Base-by-base conservation (phyloP, 2,797 vertebrate genomes). In the Podarcis siculus region DNA sequence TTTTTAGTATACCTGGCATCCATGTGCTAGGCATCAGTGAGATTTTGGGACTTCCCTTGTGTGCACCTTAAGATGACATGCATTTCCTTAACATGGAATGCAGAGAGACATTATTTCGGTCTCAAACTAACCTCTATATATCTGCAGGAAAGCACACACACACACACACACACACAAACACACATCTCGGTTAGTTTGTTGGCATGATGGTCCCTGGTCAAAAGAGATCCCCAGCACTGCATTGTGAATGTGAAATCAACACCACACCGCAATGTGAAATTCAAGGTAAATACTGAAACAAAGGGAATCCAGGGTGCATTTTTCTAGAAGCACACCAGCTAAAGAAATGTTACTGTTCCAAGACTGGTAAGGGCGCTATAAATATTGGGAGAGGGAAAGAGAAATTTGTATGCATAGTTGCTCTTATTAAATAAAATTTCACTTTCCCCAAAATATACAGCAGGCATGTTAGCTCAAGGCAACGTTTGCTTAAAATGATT, bases 401-500 rank as follows among this genome's bases (percentile, higher is more conserved):
- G 25, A 92, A 15, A 88, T 94, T 76, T 82, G 85, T 23, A 93
- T 91, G 82, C 86, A n/a, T 0, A 0, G 13, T 3, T 0, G n/a
- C 66, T 39, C 69, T 85, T 83, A 92, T 93, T 90, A 89, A 93
- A 92, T 88, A 92, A 90, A 93, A 92, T 80, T 82, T 90, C 86
- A 9, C 79, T 87, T 61, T 87, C 81, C 69, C 79, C 71, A 81
- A 92, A 92, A 89, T 0, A 35, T 30, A 86, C 80, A 85, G 64
- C 35, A 21, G 89, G 83, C 86, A 86, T 61, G 76, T 85, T 83
- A 81, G 87, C 89, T 93, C 82, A 89, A 86, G 82, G 72, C 88
- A 79, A 92, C 79, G 88, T 90, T 90, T 79, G 87, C 67, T 92
- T 93, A 86, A 93, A 92, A 93, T 87, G 45, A 92, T 95, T 93